Percentiles rank a stretch among this genome's conserved stretches.
These are phyloP conservation scores for Dromius quadrimaculatus DNA, from an alignment of 2,888 invertebrate species.

Conservation along the genomic window DNA sequence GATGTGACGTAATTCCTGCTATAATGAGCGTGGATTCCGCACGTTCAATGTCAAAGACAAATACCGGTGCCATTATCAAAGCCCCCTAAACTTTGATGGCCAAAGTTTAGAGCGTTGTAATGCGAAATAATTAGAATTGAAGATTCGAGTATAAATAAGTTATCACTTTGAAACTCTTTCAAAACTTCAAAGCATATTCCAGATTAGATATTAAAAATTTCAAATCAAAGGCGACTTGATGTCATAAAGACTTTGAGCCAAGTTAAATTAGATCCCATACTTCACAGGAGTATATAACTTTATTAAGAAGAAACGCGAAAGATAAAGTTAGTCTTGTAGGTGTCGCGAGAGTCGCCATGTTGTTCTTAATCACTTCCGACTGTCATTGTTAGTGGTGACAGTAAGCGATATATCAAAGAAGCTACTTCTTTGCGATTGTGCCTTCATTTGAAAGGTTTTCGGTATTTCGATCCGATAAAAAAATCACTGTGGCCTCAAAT, in stretches of 20 bases:
- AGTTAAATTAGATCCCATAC: slow-evolving; percentile 45
- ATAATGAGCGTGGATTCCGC: slow-evolving; percentile 49
- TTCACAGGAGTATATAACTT: slow-evolving; percentile 16
- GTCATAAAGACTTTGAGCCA: slow-evolving; percentile 32
- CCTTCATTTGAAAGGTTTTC: too few relatives aligned
- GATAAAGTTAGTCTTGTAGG: slow-evolving; percentile 2
- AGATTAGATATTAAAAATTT: slow-evolving; percentile 41
- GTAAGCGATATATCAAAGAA: slow-evolving; percentile 48
- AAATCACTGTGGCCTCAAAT: too few relatives aligned
- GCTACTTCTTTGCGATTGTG: slow-evolving; percentile 40
- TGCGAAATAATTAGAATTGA: slow-evolving; percentile 48
- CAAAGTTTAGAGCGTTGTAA: slow-evolving; percentile 42
- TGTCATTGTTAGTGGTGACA: slow-evolving; percentile 50
- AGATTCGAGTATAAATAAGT: background rate
- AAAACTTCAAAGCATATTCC: too few relatives aligned
- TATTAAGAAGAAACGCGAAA: slow-evolving; percentile 3
- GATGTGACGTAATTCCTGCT: slow-evolving; percentile 49
- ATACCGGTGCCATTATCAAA: slow-evolving; percentile 49
- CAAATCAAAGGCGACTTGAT: slow-evolving; percentile 34
- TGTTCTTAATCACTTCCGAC: slow-evolving; percentile 49
- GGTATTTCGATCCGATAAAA: too few relatives aligned
- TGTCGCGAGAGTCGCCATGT: slow-evolving; percentile 27
- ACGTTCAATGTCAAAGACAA: slow-evolving; percentile 52
- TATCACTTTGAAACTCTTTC: too few relatives aligned
- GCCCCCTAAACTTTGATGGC: slow-evolving; percentile 47